A percentile compares a stretch with the other conserved stretches of the same genome.
phyloP scores from a whole-genome alignment of 30 jellyfish, hydroid and myxozoan species.

The Clytia hemisphaerica region DNA sequence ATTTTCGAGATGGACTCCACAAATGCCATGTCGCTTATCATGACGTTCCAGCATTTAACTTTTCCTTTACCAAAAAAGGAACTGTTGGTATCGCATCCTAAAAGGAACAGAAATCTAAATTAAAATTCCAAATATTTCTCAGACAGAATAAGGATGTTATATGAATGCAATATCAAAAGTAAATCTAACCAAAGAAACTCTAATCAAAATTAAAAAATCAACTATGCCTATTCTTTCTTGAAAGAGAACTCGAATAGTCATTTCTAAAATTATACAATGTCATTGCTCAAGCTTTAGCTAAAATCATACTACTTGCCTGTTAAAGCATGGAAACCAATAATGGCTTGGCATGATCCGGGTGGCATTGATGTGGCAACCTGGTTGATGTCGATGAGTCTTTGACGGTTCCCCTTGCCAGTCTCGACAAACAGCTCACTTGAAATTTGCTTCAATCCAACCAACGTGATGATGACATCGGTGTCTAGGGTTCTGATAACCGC shows the following conservation, averaged over 20 bases:
- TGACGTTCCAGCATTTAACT: constrained; percentile 1
- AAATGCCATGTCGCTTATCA: too few relatives aligned
- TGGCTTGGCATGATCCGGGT: neutral
- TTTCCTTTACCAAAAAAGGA: constrained; percentile 21
- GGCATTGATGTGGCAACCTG: neutral
- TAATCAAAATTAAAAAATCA: neutral
- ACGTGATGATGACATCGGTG: constrained; percentile 40
- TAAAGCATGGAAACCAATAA: constrained; percentile 1
- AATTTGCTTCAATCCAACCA: neutral
- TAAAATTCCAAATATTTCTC: too few relatives aligned
- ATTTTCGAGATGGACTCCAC: too few relatives aligned
- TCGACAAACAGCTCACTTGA: neutral
- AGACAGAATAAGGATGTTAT: too few relatives aligned
- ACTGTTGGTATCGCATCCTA: constrained; percentile 26
- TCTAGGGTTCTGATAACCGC: constrained; percentile 18
- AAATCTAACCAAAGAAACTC: neutral
- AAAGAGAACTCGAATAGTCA: too few relatives aligned
- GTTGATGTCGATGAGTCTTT: neutral
- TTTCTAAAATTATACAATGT: too few relatives aligned
- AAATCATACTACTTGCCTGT: neutral
- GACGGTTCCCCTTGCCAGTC: constrained; percentile 1
- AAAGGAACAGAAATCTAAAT: too few relatives aligned
- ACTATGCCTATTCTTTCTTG: too few relatives aligned
- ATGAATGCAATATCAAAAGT: neutral
- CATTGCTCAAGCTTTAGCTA: too few relatives aligned